Evolutionary conservation across 1,140 invertebrate species (phyloP).

Genomic region (Tribolium castaneum): DNA sequence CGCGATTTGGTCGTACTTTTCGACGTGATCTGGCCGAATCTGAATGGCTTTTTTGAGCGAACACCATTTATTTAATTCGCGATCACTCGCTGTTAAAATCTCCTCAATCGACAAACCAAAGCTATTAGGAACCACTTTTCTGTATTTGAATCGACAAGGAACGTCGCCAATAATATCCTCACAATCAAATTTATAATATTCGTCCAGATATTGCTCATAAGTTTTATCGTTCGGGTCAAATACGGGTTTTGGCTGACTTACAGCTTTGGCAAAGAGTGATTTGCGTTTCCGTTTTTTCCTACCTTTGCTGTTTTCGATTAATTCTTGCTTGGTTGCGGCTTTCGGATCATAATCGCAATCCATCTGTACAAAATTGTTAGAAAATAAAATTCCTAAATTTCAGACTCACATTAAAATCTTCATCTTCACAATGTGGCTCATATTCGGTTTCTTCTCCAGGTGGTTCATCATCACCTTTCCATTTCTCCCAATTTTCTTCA

Average conservation of each 20-base stretch:
- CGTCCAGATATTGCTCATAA: conserved; percentile 91
- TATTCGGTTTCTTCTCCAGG: conserved; percentile 49
- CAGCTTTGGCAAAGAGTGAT: conserved; percentile 77
- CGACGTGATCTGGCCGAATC: conserved; percentile 80
- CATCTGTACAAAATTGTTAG: conserved; percentile 72
- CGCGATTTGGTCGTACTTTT: conserved; percentile 81
- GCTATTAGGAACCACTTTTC: conserved; percentile 87
- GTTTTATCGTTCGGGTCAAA: conserved; percentile 85
- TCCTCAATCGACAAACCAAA: conserved; percentile 93
- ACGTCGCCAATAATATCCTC: conserved; percentile 94
- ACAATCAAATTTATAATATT: conserved; percentile 94
- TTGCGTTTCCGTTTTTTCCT: conserved; percentile 73
- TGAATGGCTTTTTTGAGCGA: conserved; percentile 91
- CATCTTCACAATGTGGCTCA: conserved; percentile 79
- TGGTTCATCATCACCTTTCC: conserved; percentile 64
- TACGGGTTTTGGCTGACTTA: conserved; percentile 77
- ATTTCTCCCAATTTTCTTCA: conserved; percentile 81
- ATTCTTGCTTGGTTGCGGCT: conserved; percentile 67
- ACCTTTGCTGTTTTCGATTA: conserved; percentile 69
- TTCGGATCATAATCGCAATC: conserved; percentile 85
- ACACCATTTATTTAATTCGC: conserved; percentile 95
- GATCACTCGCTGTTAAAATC: conserved; percentile 91
- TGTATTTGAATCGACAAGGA: conserved; percentile 94
- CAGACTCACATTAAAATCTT: conserved; percentile 79
- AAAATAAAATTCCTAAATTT: conserved; percentile 39